These are phyloP conservation scores for Hemicentrotus pulcherrimus DNA, from an alignment of 35 echinoderm and acorn worm genomes.

Conservation along the genomic window DNA sequence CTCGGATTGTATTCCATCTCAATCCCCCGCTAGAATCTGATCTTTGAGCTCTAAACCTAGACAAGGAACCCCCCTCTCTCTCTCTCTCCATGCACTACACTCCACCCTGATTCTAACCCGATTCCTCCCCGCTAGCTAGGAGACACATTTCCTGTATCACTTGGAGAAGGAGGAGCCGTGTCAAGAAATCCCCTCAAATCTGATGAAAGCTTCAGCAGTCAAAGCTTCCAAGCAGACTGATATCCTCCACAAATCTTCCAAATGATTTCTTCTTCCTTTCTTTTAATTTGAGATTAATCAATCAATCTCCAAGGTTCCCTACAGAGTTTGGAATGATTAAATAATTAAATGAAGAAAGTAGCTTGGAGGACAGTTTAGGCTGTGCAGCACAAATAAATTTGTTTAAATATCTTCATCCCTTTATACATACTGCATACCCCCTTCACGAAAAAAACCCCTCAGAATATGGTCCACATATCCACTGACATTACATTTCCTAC, in stretches of 20 bases:
- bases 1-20: neutral
- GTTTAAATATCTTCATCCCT: neutral
- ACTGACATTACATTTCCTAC: neutral
- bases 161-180: neutral
- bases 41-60: neutral
- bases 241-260: neutral
- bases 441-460: neutral
- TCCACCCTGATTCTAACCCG: neutral
- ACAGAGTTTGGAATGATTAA: neutral
- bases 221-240: neutral
- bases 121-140: neutral
- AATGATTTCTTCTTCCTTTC: neutral
- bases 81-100: neutral
- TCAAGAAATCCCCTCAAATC: neutral
- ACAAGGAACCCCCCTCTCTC: neutral
- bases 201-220: neutral
- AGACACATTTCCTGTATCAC: neutral
- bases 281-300: neutral
- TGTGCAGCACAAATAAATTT: neutral
- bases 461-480: neutral
- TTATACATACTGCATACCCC: neutral
- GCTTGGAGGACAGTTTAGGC: too few species aligned
- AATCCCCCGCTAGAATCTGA: neutral
- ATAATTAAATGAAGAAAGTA: neutral
- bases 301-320: neutral